Evolutionary conservation across 2,888 invertebrate species (phyloP), one percentile per base, ranked within the genome.

Genomic region (Aphodius granarius): DNA sequence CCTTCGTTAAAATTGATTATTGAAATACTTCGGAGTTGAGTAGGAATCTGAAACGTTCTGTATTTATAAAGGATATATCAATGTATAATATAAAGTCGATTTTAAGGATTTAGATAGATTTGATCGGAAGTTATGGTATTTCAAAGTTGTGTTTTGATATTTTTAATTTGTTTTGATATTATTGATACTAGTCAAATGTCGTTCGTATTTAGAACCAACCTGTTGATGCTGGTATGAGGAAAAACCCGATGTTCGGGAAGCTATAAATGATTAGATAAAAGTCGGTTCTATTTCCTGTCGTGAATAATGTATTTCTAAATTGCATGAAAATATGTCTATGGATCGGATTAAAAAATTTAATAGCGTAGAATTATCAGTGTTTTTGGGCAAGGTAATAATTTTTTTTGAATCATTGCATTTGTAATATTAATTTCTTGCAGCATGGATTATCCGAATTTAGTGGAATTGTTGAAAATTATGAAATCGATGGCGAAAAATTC

Each of bases 401-500:
- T 5, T 63, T 43, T 13, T 65, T 21, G 4, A 70, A 23, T 13
- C 5, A 22, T 3, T 21, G 16, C 20, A 62, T 62, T 68, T 66
- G 16, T n/a, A 66, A 15, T 66, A 66, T 66, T 66, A 15, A 66
- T 21, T 71, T 68, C 19, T 81, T 81, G 72, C 72, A 81, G 81
- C 80, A 78, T 73, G 80, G 78, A 13, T 77, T 78, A 62, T 75
- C 66, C 3, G 79, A 77, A 62, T 78, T 79, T 71, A 78, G 75
- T 19, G 73, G 74, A 4, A 73, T 81, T 19, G 75, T 81, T 6
- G 22, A 62, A 19, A 68, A 73, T 19, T 78, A 74, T 68, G 76
- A 78, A 65, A 72, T 81, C 15, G 77, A 81, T 68, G 82, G 81
- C 9, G 64, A 75, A 9, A 78, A 70, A 71, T 79, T 82, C 75